Evolutionary conservation across 2,797 vertebrate species (phyloP), one percentile per base, ranked within the genome.

Genomic region (Caiman crocodilus): DNA sequence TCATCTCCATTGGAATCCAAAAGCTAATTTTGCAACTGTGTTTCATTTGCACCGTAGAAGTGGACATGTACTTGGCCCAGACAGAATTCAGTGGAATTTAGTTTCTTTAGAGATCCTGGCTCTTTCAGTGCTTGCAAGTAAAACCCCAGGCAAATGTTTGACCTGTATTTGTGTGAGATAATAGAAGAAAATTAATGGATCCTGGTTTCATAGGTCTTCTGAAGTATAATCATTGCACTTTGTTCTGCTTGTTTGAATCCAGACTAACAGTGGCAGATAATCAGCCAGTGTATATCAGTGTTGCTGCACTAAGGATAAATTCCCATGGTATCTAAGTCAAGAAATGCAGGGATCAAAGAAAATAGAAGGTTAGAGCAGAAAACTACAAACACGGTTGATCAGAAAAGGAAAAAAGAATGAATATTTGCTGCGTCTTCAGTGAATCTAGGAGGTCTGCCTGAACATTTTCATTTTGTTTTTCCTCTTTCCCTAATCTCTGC

Each of bases 1-100:
- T 85, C 32, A 20, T 17, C 60, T 23, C 18, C 23, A 25, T 61
- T 30, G 11, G 60, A 96, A 92, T 93, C 78, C 78, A 92, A 74
- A 90, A 14, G 2, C 28, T 25, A 6, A 16, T 78, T 88, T 82
- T 82, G 88, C 83, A 81, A 85, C 93, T 89, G 69, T 88, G 94
- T 89, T 85, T 64, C 90, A 91, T 96, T 81, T 95, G 90, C 90
- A 92, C 82, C 93, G 88, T 85, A 92, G 74, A 55, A 82, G 28
- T 3, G 1, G 67, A 76, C 78, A 94, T 55, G 13, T 78, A 57
- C 92, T 81, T 89, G 89, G 86, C 76, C 84, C 86, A 80, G 80
- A n/a, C 55, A 85, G 79, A 69, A 81, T 76, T 93, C 91, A 83
- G 61, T 84, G 85, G 87, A 91, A 87, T 76, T 55, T 42, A 56